Evolutionary conservation across 2,888 invertebrate genomes (phyloP).

Genomic region (Macrophya alboannulata): DNA sequence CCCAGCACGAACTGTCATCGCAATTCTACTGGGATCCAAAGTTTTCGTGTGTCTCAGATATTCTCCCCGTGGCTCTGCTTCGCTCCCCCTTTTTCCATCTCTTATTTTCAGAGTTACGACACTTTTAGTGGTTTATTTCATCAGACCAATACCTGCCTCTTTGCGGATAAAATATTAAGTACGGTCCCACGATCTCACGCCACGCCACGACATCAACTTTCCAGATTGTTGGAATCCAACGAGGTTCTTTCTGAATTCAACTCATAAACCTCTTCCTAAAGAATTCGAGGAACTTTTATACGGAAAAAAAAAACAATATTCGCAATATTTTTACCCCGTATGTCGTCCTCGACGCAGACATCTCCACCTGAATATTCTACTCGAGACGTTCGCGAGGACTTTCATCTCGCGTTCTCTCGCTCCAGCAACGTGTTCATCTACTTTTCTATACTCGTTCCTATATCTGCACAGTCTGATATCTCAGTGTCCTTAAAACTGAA

Average conservation of each 20-base stretch:
- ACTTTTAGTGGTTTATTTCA: conserved; percentile 69
- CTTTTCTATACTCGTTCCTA: neutral
- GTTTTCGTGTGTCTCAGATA: conserved; percentile 47
- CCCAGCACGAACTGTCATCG: conserved; percentile 53
- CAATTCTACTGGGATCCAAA: conserved; percentile 51
- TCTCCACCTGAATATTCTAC: conserved; percentile 12
- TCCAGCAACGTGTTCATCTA: conserved; percentile 2
- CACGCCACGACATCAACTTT: neutral
- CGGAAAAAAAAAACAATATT: neutral
- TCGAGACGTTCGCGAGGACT: conserved; percentile 29
- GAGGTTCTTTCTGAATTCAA: conserved; percentile 17
- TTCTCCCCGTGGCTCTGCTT: conserved; percentile 26
- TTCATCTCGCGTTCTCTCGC: neutral
- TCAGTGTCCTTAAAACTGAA: neutral
- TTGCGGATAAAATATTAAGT: conserved; percentile 42
- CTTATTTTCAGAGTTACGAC: conserved; percentile 64
- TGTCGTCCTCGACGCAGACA: neutral
- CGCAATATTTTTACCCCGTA: neutral
- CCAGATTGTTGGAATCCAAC: conserved; percentile 15
- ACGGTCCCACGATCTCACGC: neutral
- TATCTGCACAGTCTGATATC: neutral
- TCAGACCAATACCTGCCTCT: conserved; percentile 31
- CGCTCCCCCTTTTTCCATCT: conserved; percentile 57
- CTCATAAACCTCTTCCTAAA: neutral
- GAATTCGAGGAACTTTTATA: neutral